Conservation (phyloP, 2,113 vertebrate genomes). For the Acrocephalus arundinaceus region DNA sequence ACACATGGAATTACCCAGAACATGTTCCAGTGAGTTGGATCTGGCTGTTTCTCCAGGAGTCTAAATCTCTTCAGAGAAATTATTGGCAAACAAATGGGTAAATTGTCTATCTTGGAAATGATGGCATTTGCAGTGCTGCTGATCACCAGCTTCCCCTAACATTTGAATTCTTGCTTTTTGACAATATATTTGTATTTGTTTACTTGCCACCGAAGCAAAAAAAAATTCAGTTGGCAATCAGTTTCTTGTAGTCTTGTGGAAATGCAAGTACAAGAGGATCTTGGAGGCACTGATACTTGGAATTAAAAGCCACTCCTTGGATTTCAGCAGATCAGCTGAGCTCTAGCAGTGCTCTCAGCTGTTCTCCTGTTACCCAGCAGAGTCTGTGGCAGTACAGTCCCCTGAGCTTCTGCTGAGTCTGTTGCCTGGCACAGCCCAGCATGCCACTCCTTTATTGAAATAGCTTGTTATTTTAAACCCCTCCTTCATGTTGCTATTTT, state of each 20-base stretch:
- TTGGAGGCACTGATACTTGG: not conserved
- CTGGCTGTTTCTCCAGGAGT: not conserved
- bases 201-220: not conserved
- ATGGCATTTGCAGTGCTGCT: not conserved
- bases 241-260: not conserved
- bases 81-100: not conserved
- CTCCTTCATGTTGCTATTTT: not conserved
- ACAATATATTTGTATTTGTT: not conserved
- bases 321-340: not conserved
- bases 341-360: not conserved
- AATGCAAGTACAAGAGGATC: not conserved
- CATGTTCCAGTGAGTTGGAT: not conserved
- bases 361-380: not conserved
- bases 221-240: not conserved
- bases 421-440: not conserved
- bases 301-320: not conserved
- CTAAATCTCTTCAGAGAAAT: not conserved
- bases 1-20: not conserved
- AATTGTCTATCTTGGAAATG: not conserved
- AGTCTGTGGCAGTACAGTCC: not conserved
- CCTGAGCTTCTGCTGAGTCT: not conserved
- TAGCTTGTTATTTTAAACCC: not conserved
- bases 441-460: not conserved
- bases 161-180: not conserved
- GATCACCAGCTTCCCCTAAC: not conserved